Evolutionary conservation across 1,140 invertebrate species (phyloP).

Genomic region (Aleiodes sp.): DNA sequence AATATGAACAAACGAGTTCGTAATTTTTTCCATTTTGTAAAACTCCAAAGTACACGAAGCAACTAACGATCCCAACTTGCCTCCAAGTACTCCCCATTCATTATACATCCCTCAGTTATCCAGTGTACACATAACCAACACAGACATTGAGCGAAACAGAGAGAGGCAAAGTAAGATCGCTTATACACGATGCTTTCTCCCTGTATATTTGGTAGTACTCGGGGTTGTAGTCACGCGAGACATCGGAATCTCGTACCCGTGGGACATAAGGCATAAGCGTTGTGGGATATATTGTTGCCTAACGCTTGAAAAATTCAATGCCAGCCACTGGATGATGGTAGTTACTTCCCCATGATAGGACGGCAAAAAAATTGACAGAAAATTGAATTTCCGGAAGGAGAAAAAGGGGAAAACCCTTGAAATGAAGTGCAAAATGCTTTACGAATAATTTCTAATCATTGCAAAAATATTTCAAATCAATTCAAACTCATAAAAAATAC

Average conservation of each 20-base stretch:
- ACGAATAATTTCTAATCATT: no score
- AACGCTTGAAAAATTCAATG: conserved; percentile 6
- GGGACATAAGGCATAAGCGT: background rate
- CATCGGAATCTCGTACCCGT: conserved; percentile 2
- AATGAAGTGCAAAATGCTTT: no score
- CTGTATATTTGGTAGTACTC: background rate
- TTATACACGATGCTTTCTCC: background rate
- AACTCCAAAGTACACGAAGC: background rate
- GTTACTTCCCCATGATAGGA: background rate
- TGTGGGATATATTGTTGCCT: background rate
- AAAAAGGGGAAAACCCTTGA: no score
- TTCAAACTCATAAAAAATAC: no score
- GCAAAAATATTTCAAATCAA: no score
- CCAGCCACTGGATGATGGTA: background rate
- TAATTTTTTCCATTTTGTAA: background rate
- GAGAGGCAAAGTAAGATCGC: background rate
- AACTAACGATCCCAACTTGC: background rate
- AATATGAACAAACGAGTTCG: background rate
- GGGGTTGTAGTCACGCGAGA: background rate
- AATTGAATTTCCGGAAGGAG: no score
- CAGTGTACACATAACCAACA: conserved; percentile 1
- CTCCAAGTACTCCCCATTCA: background rate
- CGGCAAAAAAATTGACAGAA: background rate
- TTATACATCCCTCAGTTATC: conserved; percentile 5
- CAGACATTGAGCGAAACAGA: no score